Conservation (phyloP, 2,113 vertebrate species). For the Microcebus lehilahytsara region DNA sequence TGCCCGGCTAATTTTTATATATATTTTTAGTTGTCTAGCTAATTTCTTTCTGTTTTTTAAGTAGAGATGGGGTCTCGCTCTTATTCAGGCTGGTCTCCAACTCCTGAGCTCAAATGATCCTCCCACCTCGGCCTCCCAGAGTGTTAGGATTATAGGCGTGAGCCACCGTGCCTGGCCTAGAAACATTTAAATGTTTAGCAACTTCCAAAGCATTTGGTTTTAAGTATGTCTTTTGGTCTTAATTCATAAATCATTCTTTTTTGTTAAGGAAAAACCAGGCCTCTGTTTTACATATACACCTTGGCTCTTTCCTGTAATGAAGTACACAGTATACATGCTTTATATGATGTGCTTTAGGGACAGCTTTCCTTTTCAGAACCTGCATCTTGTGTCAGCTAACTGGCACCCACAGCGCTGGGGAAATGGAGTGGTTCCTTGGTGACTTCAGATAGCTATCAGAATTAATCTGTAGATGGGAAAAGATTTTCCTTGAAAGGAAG, state of each 20-base stretch:
- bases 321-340: background rate
- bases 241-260: constrained; percentile 17
- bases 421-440: constrained; percentile 47
- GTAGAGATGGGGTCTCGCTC: no score
- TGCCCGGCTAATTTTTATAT: no score
- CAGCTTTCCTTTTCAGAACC: constrained; percentile 29
- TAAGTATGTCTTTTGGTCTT: constrained; percentile 22
- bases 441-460: constrained; percentile 47
- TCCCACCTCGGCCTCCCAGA: no score
- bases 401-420: background rate
- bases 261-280: background rate
- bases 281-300: background rate
- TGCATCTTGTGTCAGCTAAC: constrained; percentile 18
- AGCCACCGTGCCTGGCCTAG: background rate
- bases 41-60: no score
- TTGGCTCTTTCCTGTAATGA: background rate
- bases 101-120: no score
- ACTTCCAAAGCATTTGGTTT: background rate
- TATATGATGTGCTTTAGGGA: background rate
- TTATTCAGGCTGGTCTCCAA: no score
- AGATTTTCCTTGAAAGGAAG: constrained; percentile 12
- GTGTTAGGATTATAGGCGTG: no score
- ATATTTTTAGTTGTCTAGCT: no score
- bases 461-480: constrained; percentile 14
- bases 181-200: background rate